Conservation (phyloP, 2,797 vertebrate species). For the Chelonia mydas region DNA sequence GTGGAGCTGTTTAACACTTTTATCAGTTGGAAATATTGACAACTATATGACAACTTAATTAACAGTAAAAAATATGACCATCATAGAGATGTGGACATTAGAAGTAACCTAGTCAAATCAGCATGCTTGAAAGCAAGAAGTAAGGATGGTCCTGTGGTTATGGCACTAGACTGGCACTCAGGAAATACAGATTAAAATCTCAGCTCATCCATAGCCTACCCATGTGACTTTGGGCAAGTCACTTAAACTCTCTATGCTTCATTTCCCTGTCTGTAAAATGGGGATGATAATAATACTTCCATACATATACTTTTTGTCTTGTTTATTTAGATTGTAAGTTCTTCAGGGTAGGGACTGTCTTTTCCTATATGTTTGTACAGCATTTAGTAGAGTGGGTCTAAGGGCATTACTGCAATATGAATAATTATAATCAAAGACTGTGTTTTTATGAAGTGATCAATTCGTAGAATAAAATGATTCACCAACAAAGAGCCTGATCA, state of each 20-base stretch:
- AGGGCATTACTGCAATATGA: not conserved
- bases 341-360: not conserved
- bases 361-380: not conserved
- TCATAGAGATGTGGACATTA: slow-evolving; percentile 5
- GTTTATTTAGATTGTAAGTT: not conserved
- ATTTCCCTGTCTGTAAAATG: not conserved
- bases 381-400: slow-evolving; percentile 2
- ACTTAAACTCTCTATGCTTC: not conserved
- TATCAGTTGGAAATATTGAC: not conserved
- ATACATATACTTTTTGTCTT: not conserved
- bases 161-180: not conserved
- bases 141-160: not conserved
- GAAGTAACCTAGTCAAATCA: slow-evolving; percentile 5
- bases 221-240: not conserved
- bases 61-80: not conserved
- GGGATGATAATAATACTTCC: not conserved
- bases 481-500: not conserved
- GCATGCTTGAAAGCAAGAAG: not conserved
- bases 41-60: not conserved
- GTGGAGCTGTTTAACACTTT: not conserved
- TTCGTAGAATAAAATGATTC: not conserved
- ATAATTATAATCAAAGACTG: not conserved
- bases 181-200: not conserved
- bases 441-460: not conserved
- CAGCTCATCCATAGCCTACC: not conserved